A percentile compares a stretch with the other conserved stretches of the same genome.
phyloP scores from a whole-genome alignment of 2,113 vertebrate species.

The Oncorhynchus nerka region DNA sequence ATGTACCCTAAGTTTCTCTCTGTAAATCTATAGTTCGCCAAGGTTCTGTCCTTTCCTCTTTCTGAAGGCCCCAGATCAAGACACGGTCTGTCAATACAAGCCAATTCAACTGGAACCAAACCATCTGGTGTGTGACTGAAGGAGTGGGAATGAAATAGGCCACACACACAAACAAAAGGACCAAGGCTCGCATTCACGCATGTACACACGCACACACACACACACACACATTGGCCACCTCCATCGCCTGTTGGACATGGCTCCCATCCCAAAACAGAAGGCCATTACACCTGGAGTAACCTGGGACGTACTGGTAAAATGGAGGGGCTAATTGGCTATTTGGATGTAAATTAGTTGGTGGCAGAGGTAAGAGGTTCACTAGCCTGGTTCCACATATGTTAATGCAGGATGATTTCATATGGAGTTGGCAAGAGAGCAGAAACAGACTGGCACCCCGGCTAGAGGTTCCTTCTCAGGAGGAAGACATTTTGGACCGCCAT shows the following conservation, averaged over 20 bases:
- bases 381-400: no score
- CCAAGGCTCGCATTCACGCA: no score
- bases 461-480: not conserved
- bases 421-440: no score
- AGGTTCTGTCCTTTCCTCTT: conserved; percentile 20
- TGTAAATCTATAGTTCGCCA: conserved; percentile 47
- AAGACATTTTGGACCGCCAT: not conserved
- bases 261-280: conserved; percentile 34
- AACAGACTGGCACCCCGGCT: no score
- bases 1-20: conserved; percentile 16
- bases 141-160: conserved; percentile 49
- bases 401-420: no score
- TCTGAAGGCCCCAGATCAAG: conserved; percentile 47
- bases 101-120: conserved; percentile 55
- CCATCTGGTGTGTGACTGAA: conserved; percentile 51
- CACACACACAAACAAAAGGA: no score
- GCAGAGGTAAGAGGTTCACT: not conserved
- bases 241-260: conserved; percentile 55
- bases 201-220: no score
- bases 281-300: conserved; percentile 56
- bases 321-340: conserved; percentile 50
- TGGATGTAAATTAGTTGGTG: conserved; percentile 16
- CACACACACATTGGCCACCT: no score
- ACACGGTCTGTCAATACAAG: conserved; percentile 39
- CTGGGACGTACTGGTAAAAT: conserved; percentile 56